Evolutionary conservation across 2,888 invertebrate genomes (phyloP), one percentile per base, ranked within the genome.

Genomic region (Mesochorus sp.): DNA sequence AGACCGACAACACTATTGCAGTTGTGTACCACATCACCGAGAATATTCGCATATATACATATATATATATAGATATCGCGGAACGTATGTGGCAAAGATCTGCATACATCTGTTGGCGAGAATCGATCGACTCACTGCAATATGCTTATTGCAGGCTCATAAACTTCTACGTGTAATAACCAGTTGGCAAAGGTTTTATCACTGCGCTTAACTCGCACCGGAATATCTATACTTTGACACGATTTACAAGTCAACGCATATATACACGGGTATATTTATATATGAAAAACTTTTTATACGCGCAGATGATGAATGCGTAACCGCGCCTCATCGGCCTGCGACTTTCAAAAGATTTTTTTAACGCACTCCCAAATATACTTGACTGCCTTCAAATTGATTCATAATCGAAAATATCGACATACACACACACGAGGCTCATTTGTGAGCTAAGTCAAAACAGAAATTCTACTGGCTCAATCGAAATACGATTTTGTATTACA

Each of bases 181-280:
- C 71, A 71, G 71, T 76, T 64, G 70, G 71, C 70, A 64, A 76
- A 64, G 47, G 57, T 76, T 49, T 66, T 64, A 64, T 70, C 70
- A 51, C 57, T 64, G 47, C 39, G 34, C 24, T 24, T 59, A 34
- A 55, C 10, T 49, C 47, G 61, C 57, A 17, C 37, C 21, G 39
- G 39, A 64, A 51, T 64, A 57, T 70, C 59, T 34, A 10, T 44
- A 10, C 55, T 49, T 57, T 59, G 70, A 76, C n/a, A n/a, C 64
- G 70, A 64, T 70, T 57, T 70, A 51, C 55, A 64, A 70, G 64
- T 76, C 64, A 57, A 62, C 42, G 64, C n/a, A n/a, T n/a, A n/a
- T n/a, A n/a, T n/a, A n/a, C n/a, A n/a, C n/a, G n/a, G n/a, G n/a
- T 34, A 31, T 26, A 12, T 31, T 62, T 17, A 47, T 28, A 6